Evolutionary conservation across 2,797 vertebrate genomes (phyloP), one percentile per base, ranked within the genome.

Genomic region (Bradypus variegatus): DNA sequence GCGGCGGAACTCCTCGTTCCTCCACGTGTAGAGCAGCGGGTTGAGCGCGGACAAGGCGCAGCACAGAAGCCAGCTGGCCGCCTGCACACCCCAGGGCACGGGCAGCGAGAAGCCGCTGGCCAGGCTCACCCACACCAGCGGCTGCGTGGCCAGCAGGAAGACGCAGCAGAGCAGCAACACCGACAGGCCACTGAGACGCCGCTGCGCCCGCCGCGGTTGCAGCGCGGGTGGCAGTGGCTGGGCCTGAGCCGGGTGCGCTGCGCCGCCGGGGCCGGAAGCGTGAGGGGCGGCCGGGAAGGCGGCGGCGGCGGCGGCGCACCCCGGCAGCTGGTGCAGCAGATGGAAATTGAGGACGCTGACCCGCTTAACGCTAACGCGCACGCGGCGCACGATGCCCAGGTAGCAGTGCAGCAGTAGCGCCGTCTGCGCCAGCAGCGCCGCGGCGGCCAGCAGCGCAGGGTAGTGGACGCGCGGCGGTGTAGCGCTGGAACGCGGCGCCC

Each of bases 261-360:
- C 65, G 55, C 96, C 81, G 15, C 95, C 60, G 41, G 96, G 97
- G 86, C 94, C 98, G 60, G 96, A 73, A 95, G 98, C 90, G 94
- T 91, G 91, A 95, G 94, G 96, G 95, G 97, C 60, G 94, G 96
- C 83, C 76, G 97, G 91, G 94, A 97, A 65, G 96, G 96, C 83
- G 94, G 96, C 93, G 91, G 97, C 94, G 97, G 95, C 96, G 18
- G 96, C 96, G 21, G 96, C 96, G 69, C 96, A 96, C 94, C 97
- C 98, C 27, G 98, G 98, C 70, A 98, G 97, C 96, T 98, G 98
- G 95, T 98, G 98, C n/a, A 98, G 97, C 75, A 98, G 97, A 95
- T 98, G 98, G 96, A 98, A 98, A 95, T 98, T 98, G 93, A 98
- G 98, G 82, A 98, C 98, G 92, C 98, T 98, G 95, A 98, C 98